A percentile compares a stretch with the other conserved stretches of the same genome.
phyloP scores from a whole-genome alignment of 2,888 invertebrate genomes.

The Euplagia quadripunctaria region DNA sequence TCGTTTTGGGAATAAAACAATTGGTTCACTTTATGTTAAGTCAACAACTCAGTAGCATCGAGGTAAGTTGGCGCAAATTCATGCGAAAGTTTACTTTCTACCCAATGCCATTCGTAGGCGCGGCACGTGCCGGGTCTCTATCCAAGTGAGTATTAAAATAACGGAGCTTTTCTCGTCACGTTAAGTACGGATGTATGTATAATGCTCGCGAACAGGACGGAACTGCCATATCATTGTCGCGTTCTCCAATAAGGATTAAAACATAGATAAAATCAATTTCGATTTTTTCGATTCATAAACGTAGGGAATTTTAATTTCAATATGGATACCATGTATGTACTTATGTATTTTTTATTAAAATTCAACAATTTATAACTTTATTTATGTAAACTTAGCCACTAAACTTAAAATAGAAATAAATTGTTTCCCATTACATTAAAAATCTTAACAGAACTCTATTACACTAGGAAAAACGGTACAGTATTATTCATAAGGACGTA shows the following conservation, averaged over 20 bases:
- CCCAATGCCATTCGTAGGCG: slow-evolving; percentile 74
- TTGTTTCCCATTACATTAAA: not conserved
- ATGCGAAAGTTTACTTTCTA: slow-evolving; percentile 81
- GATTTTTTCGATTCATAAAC: not conserved
- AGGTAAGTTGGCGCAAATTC: slow-evolving; percentile 43
- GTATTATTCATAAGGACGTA: no score
- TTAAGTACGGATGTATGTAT: slow-evolving; percentile 32
- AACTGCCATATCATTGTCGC: slow-evolving; percentile 41
- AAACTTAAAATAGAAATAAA: not conserved
- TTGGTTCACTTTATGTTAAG: slow-evolving; percentile 57
- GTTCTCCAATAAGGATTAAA: slow-evolving; percentile 6
- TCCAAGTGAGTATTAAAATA: slow-evolving; percentile 64
- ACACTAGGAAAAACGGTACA: no score
- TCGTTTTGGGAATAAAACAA: slow-evolving; percentile 61
- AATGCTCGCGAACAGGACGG: slow-evolving; percentile 44
- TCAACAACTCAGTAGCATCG: slow-evolving; percentile 35
- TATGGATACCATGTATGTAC: no score
- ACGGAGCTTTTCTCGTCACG: slow-evolving; percentile 70
- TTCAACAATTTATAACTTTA: no score
- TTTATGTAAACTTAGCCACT: not conserved
- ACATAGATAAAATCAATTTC: not conserved
- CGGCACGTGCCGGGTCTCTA: slow-evolving; percentile 71
- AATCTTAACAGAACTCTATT: not conserved
- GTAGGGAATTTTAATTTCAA: no score
- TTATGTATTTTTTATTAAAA: no score